phyloP scores from a whole-genome alignment of 2,113 vertebrate species.

The Corythoichthys haematopterus region DNA sequence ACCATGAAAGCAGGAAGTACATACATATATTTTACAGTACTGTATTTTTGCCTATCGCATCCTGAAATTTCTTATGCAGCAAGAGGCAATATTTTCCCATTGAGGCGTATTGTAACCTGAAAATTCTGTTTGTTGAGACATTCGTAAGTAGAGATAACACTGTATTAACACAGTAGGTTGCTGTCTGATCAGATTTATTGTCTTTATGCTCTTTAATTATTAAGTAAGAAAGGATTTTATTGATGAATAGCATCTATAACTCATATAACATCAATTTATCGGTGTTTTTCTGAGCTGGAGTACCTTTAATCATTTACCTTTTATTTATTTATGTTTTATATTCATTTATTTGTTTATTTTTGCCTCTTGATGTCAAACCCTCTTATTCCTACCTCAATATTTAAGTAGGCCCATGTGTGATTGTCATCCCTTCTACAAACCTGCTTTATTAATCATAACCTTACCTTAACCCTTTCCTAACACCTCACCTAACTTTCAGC shows the following conservation, averaged over 20 bases:
- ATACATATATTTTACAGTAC: no score
- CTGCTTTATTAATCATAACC: constrained; percentile 77
- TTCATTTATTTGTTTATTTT: not conserved
- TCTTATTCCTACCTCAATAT: constrained; percentile 17
- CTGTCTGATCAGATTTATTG: not conserved
- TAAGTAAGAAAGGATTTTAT: constrained; percentile 7
- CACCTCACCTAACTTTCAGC: constrained; percentile 72
- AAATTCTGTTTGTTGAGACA: no score
- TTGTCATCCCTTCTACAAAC: constrained; percentile 48
- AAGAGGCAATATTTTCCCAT: no score
- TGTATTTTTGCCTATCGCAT: no score
- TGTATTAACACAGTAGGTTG: no score
- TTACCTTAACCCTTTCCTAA: constrained; percentile 74
- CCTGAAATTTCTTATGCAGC: no score
- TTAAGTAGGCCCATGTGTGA: constrained; percentile 20
- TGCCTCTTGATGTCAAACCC: constrained; percentile 1
- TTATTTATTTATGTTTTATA: not conserved
- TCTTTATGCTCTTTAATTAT: constrained; percentile 14
- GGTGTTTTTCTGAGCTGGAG: constrained; percentile 8
- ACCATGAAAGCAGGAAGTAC: no score
- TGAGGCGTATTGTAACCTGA: no score
- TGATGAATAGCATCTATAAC: not conserved
- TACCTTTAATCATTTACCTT: not conserved
- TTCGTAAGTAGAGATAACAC: no score
- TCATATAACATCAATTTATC: not conserved